Base-by-base conservation (phyloP, 2,797 vertebrate genomes). In the Pelochelys cantorii region DNA sequence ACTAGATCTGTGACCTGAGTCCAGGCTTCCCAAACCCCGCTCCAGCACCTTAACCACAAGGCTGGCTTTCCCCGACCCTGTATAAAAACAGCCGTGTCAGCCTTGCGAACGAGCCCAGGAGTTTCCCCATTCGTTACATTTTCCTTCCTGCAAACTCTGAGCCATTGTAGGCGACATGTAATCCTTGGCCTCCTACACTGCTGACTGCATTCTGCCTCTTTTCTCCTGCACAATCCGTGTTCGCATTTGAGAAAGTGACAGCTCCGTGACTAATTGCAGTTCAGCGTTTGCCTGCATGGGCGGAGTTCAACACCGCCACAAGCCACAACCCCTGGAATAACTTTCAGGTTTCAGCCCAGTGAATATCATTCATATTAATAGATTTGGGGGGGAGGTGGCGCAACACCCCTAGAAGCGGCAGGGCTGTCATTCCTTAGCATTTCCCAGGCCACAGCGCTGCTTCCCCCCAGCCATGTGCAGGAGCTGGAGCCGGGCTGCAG, bases 231-330 rank as follows among this genome's bases (percentile, higher is more conserved):
- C 65, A 34, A 68, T 34, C 4, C 20, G 34, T 34, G 52, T 79
- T 37, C 55, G 48, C 1, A 0, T 37, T 53, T 25, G 52, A 71
- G 25, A 68, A 4, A 54, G 77, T 1, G 2, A 22, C 5, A 48
- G 65, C 86, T 55, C 29, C n/a, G 22, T 3, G 34, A 12, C 23
- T 92, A 93, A 90, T 60, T 83, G 59, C 77, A 71, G 87, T 71
- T 89, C 87, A 83, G 20, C 80, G 25, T 89, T 89, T 90, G 65
- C 65, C 65, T 68, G 29, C 79, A 91, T 55, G 5, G 22, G 22
- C 23, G 37, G 31, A 92, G 94, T 95, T 90, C 93, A 86, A 54
- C 78, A 42, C 29, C 13, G 12, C 65, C 68, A 20, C 8, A 86
- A 78, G 12, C 75, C 37, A 55, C 60, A 79, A 79, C 1, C 57